phyloP scores from a whole-genome alignment of 2,888 invertebrate species.

The Achlya flavicornis region DNA sequence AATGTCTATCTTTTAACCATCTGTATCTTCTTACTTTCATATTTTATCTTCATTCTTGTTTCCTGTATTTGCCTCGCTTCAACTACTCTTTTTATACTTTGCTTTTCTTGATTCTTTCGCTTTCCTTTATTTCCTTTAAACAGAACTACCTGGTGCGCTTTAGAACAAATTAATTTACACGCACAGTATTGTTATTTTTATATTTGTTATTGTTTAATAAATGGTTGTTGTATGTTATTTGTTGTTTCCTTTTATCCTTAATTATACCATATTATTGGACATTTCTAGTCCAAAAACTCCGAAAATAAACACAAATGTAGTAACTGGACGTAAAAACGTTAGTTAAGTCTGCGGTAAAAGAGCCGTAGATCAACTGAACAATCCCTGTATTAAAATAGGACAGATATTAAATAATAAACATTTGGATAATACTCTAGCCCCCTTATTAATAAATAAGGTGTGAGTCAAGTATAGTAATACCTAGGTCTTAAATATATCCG shows the following conservation, averaged over 20 bases:
- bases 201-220: constrained; percentile 53
- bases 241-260: constrained; percentile 36
- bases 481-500: no score
- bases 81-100: constrained; percentile 5
- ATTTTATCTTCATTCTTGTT: constrained; percentile 6
- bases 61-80: constrained; percentile 2
- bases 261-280: neutral
- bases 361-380: no score
- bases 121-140: constrained; percentile 16
- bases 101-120: constrained; percentile 13
- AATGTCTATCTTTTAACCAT: constrained; percentile 4
- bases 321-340: no score
- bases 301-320: no score
- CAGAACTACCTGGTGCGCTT: constrained; percentile 64
- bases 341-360: no score
- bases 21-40: neutral
- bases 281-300: no score
- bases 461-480: no score
- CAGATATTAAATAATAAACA: no score
- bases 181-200: constrained; percentile 52
- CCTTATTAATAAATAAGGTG: no score
- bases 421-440: no score
- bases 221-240: constrained; percentile 44
- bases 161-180: constrained; percentile 46
- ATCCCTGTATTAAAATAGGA: no score